These are phyloP conservation scores for Wiebesia pumilae DNA, from an alignment of 1,140 invertebrate genomes.

Conservation along the genomic window DNA sequence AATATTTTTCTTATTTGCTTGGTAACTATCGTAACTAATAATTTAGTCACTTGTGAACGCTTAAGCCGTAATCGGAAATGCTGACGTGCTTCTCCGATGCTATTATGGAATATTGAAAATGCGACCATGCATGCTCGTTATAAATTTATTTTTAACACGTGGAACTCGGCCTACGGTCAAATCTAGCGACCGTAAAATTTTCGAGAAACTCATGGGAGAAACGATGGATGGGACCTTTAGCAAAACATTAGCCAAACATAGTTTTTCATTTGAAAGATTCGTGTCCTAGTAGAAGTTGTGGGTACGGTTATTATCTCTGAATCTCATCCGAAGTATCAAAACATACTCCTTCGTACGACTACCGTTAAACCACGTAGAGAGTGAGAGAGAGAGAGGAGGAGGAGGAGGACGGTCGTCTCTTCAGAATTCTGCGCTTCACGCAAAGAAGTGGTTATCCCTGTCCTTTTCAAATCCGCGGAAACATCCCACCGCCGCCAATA, in stretches of 20 bases:
- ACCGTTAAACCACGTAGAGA: slow-evolving; percentile 36
- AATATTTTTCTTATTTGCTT: too few species aligned
- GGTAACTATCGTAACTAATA: too few species aligned
- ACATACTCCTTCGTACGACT: slow-evolving; percentile 45
- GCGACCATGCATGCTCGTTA: too few species aligned
- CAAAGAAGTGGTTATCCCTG: background rate
- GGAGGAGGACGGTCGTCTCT: background rate
- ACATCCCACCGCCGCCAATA: background rate
- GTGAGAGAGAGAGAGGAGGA: background rate
- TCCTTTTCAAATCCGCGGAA: background rate
- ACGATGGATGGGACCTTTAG: background rate
- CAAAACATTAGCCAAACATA: background rate
- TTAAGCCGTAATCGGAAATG: too few species aligned
- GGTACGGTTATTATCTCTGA: slow-evolving; percentile 28
- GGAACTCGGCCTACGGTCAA: too few species aligned
- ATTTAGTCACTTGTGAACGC: too few species aligned
- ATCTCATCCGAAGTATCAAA: slow-evolving; percentile 46
- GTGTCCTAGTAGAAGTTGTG: slow-evolving; percentile 35
- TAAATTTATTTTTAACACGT: too few species aligned
- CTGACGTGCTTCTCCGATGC: too few species aligned
- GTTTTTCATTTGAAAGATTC: background rate
- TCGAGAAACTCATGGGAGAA: background rate
- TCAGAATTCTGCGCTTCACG: background rate
- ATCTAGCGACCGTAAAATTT: background rate
- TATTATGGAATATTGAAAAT: too few species aligned